Base-by-base conservation (phyloP, 2,113 vertebrate species). In the Megalops atlanticus region DNA sequence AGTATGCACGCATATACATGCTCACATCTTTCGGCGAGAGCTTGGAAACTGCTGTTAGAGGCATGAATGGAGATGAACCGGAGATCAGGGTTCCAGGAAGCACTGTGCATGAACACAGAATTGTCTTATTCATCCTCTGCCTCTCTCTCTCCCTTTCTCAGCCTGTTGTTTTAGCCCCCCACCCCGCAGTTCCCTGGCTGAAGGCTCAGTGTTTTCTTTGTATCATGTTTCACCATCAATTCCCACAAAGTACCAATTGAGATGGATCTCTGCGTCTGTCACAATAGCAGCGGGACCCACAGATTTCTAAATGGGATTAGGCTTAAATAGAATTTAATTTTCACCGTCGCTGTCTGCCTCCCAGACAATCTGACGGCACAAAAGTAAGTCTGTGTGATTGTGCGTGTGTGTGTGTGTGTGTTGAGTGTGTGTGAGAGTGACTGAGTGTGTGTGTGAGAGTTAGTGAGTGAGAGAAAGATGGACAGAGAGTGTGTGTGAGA, bases 291-390 rank as follows among this genome's bases (percentile, higher is more conserved):
- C 80, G 89, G 91, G 90, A 89, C 87, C 89, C 49, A 88, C 88
- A 88, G 91, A 92, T 91, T 92, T 64, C 91, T 83, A 92, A 93
- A 94, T 93, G 86, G 91, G 91, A 93, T 95, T 94, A 94, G 87
- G 87, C 83, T 91, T 93, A 94, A 94, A 94, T 86, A 89, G 92
- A 95, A 94, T 95, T 94, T 93, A 94, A 94, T 94, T 94, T 93
- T 90, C 90, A 89, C 90, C 81, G 82, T 91, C 86, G 89, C 89
- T 88, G 92, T 91, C 92, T 93, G 84, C 91, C 92, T 89, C 89
- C 89, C 88, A 93, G 92, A 92, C 91, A 88, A 81, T 84, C 87
- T 88, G 90, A 88, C 89, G 89, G 80, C 75, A 88, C 83, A 74
- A 39, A 75, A 4, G 38, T n/a, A n/a, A n/a, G 36, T 36, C 27